Conservation (phyloP, 2,888 invertebrate genomes). For the Aproaerema taeniolella region DNA sequence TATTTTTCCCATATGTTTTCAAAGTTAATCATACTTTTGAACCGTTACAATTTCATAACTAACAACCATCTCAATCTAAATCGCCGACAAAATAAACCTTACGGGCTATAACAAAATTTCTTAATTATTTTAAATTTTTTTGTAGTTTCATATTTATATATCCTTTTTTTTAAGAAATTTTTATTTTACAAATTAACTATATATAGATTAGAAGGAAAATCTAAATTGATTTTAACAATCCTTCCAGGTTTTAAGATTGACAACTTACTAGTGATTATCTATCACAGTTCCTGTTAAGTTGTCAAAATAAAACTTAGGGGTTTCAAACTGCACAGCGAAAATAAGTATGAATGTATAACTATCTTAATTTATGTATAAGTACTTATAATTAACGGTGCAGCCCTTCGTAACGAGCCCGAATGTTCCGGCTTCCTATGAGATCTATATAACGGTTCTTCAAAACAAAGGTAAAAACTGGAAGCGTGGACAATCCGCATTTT, state of each 20-base stretch:
- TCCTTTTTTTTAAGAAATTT: slow-evolving; percentile 53
- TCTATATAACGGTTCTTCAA: slow-evolving; percentile 5
- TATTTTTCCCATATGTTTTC: too few relatives aligned
- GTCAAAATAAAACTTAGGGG: slow-evolving; percentile 2
- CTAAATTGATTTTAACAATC: slow-evolving; percentile 6
- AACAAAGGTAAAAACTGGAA: slow-evolving; percentile 24
- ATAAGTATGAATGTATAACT: background rate
- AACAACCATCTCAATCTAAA: too few relatives aligned
- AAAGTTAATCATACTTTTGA: too few relatives aligned
- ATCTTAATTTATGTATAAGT: slow-evolving; percentile 4
- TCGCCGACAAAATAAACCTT: slow-evolving; percentile 26
- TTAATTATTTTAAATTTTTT: slow-evolving; percentile 45
- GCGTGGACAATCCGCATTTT: slow-evolving; percentile 27
- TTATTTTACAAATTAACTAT: slow-evolving; percentile 34
- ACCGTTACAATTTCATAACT: too few relatives aligned
- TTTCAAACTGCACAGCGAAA: background rate
- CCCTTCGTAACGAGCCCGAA: background rate
- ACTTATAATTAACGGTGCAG: slow-evolving; percentile 4
- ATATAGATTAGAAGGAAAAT: slow-evolving; percentile 13
- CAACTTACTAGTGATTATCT: background rate
- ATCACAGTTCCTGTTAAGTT: slow-evolving; percentile 9
- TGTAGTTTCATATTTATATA: slow-evolving; percentile 41
- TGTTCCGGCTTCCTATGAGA: slow-evolving; percentile 12
- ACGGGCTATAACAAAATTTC: slow-evolving; percentile 37
- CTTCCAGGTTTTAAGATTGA: background rate